Conservation (phyloP, 1,140 invertebrate species). For the Drosophila malerkotliana region DNA sequence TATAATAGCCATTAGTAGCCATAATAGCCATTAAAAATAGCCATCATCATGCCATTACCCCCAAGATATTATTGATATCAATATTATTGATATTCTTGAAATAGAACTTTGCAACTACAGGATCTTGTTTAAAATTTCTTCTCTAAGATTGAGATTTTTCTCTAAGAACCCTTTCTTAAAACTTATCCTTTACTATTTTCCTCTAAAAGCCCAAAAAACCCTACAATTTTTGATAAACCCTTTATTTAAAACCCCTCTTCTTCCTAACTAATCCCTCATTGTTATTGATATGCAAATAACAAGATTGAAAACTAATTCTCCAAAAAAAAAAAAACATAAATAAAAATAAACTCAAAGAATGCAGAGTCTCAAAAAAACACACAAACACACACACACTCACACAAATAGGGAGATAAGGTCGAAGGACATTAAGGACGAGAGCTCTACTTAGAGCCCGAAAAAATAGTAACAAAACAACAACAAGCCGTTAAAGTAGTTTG, state of each 20-base stretch:
- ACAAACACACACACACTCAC: neutral
- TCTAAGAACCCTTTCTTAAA: too few relatives aligned
- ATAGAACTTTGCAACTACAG: too few relatives aligned
- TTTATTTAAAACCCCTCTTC: neutral
- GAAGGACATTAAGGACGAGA: conserved; percentile 18
- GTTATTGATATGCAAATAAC: conserved; percentile 31
- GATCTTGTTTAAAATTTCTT: too few relatives aligned
- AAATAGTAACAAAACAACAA: conserved; percentile 36
- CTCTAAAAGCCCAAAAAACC: too few relatives aligned
- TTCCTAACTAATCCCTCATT: neutral
- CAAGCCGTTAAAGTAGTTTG: conserved; percentile 60
- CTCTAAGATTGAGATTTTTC: too few relatives aligned
- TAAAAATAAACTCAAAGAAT: conserved; percentile 44
- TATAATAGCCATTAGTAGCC: too few relatives aligned
- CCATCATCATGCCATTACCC: too few relatives aligned
- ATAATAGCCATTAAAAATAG: too few relatives aligned
- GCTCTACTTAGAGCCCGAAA: conserved; percentile 53
- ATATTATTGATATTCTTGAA: too few relatives aligned
- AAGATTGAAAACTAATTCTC: conserved; percentile 22
- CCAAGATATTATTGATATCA: too few relatives aligned
- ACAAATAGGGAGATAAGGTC: neutral
- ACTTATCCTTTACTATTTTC: too few relatives aligned
- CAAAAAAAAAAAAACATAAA: neutral
- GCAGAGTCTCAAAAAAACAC: neutral
- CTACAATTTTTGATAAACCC: neutral